Evolutionary conservation across 2,113 vertebrate genomes (phyloP).

Genomic region (Cyphomyrus discorhynchus): DNA sequence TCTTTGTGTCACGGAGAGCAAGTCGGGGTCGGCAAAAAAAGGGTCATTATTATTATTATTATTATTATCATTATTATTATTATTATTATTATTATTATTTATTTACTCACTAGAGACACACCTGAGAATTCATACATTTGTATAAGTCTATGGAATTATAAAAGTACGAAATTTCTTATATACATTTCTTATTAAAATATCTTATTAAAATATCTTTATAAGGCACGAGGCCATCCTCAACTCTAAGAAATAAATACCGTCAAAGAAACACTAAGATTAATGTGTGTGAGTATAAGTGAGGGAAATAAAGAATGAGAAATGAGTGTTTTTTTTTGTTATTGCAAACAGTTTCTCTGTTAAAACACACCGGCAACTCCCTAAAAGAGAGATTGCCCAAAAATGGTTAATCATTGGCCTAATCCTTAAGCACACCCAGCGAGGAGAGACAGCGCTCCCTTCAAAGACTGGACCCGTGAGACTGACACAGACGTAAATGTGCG

Average conservation of each 20-base stretch:
- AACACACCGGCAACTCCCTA: not conserved
- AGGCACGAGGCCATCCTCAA: not conserved
- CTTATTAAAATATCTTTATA: not conserved
- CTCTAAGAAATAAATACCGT: not conserved
- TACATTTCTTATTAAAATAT: not conserved
- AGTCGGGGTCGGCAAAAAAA: not conserved
- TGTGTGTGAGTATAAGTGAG: not conserved
- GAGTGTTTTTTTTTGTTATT: not conserved
- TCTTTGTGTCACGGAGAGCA: not conserved
- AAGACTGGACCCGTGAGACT: not conserved
- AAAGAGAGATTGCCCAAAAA: not conserved
- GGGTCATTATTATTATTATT: not conserved
- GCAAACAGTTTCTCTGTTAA: not conserved
- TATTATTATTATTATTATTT: not conserved
- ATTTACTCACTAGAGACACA: not conserved
- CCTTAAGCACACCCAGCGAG: not conserved
- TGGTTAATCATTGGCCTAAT: not conserved
- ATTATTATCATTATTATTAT: not conserved
- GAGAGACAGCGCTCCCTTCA: not conserved
- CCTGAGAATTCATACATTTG: not conserved
- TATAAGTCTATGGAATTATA: not conserved
- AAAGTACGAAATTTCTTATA: not conserved
- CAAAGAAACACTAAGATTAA: not conserved
- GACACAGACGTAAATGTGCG: not conserved
- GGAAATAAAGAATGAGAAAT: not conserved